These are phyloP conservation scores for Boloria selene DNA, from an alignment of 2,888 invertebrate species.

Conservation along the genomic window DNA sequence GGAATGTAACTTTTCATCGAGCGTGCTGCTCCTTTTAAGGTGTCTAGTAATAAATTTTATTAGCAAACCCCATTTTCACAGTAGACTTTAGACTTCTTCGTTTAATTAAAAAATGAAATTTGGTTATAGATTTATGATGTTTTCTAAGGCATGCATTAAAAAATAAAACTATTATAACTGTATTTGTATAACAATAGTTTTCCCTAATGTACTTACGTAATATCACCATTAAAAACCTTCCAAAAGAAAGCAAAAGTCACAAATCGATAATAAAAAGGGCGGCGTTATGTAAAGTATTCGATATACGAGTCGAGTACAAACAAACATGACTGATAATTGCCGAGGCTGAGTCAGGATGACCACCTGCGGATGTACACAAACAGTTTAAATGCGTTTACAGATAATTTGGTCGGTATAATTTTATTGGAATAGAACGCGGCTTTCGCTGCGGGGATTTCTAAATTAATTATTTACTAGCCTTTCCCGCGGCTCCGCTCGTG, in stretches of 20 bases:
- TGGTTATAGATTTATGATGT: too few relatives aligned
- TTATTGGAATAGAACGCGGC: neutral
- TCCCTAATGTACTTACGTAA: too few relatives aligned
- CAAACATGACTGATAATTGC: conserved; percentile 2
- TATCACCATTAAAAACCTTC: too few relatives aligned
- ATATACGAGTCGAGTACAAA: conserved; percentile 2
- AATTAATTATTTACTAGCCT: neutral
- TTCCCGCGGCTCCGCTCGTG: too few relatives aligned
- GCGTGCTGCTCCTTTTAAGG: conserved; percentile 1
- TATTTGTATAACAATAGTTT: too few relatives aligned
- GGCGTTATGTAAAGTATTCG: conserved; percentile 3
- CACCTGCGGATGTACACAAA: conserved; percentile 10
- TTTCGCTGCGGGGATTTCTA: too few relatives aligned
- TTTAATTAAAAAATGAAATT: too few relatives aligned
- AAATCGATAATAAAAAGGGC: conserved; percentile 9
- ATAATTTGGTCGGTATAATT: neutral
- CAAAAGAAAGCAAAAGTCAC: neutral
- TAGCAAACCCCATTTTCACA: neutral
- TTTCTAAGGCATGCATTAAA: too few relatives aligned
- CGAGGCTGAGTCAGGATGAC: neutral
- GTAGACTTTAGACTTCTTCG: neutral
- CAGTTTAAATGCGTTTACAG: conserved; percentile 7
- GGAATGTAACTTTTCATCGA: neutral
- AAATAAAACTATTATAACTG: too few relatives aligned
- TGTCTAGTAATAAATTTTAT: conserved; percentile 1